Conservation (phyloP, 2,888 invertebrate species). For the Oscheius sp. region DNA sequence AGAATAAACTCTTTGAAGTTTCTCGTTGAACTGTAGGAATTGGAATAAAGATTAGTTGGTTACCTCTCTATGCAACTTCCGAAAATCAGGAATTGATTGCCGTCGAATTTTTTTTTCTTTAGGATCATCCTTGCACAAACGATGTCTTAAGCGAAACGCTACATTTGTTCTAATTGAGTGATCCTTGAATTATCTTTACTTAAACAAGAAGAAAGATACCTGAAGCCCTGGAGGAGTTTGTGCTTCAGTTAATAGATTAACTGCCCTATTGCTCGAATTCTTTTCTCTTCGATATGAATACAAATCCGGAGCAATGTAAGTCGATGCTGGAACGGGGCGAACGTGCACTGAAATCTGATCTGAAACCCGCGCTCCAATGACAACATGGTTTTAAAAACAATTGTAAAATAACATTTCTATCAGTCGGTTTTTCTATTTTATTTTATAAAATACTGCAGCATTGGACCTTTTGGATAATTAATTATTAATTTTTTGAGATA, state of each 20-base stretch:
- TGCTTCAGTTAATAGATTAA: constrained; percentile 17
- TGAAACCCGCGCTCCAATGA: too few relatives aligned
- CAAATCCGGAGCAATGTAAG: constrained; percentile 22
- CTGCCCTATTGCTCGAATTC: constrained; percentile 1
- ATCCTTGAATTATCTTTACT: constrained; percentile 1
- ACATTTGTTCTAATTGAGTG: constrained; percentile 19
- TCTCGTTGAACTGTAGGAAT: constrained; percentile 17
- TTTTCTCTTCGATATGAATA: constrained; percentile 3
- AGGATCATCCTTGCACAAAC: neutral
- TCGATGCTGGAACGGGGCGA: constrained; percentile 20
- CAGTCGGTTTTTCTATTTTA: too few relatives aligned
- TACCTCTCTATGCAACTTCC: constrained; percentile 10
- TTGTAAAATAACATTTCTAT: too few relatives aligned
- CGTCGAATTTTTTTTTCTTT: neutral
- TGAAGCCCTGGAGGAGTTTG: constrained; percentile 28
- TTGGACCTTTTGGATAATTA: too few relatives aligned
- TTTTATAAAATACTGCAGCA: too few relatives aligned
- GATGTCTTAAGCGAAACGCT: constrained; percentile 18
- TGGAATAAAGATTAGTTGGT: neutral
- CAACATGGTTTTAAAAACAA: too few relatives aligned
- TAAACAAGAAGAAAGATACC: neutral
- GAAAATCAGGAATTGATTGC: constrained; percentile 20
- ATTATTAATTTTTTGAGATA: too few relatives aligned
- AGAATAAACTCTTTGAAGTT: constrained; percentile 1
- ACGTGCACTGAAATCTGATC: constrained; percentile 2